Conservation (phyloP, 2,888 invertebrate species). For the Mactromeris polynyma region DNA sequence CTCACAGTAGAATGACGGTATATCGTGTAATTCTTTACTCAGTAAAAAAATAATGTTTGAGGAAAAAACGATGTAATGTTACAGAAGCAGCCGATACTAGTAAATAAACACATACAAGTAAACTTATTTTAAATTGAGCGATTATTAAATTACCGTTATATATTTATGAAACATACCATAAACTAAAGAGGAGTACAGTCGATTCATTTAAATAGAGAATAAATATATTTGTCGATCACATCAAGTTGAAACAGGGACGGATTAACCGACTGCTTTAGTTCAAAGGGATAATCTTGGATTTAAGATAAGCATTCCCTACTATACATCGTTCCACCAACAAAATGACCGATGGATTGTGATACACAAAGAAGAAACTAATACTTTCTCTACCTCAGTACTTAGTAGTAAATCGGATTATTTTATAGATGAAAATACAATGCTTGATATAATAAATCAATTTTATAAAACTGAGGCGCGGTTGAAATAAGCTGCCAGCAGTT, state of each 20-base stretch:
- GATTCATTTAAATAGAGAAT: too few species aligned
- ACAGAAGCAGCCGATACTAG: too few species aligned
- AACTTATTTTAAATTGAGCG: too few species aligned
- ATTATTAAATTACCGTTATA: too few species aligned
- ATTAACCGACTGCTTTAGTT: constrained; percentile 39
- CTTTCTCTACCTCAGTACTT: constrained; percentile 9
- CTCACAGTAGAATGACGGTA: too few species aligned
- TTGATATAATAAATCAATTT: constrained; percentile 8
- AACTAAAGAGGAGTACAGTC: too few species aligned
- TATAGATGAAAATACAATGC: constrained; percentile 27
- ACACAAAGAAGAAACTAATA: constrained; percentile 18
- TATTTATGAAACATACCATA: too few species aligned
- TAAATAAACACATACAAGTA: too few species aligned
- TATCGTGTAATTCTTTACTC: too few species aligned
- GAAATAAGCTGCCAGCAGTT: not conserved
- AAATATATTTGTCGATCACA: not conserved
- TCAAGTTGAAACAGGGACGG: constrained; percentile 25
- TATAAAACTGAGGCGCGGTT: not conserved
- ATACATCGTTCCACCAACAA: not conserved
- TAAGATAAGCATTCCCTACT: constrained; percentile 35
- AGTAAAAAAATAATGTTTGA: too few species aligned
- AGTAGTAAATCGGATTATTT: constrained; percentile 33
- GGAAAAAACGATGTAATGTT: too few species aligned
- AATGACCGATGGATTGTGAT: constrained; percentile 25
- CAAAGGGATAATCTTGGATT: constrained; percentile 47